Conservation (phyloP, 2,113 vertebrate species). For the Dipodomys spectabilis region DNA sequence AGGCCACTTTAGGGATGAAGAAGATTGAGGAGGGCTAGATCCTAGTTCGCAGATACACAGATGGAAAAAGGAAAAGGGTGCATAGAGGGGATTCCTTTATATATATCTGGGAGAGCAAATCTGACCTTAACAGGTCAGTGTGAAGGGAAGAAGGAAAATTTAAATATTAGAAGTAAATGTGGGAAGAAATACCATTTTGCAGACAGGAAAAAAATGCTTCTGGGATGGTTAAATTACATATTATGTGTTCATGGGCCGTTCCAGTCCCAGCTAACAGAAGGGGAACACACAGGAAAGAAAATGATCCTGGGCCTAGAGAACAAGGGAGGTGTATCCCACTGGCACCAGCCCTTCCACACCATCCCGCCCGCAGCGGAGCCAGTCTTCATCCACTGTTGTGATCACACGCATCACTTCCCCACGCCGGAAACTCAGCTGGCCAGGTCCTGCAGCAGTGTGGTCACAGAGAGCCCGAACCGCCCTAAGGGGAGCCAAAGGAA, state of each 20-base stretch:
- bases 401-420: slow-evolving; percentile 93
- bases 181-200: slow-evolving; percentile 4
- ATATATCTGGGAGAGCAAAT: slow-evolving; percentile 47
- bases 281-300: background rate
- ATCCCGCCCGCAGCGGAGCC: slow-evolving; percentile 94
- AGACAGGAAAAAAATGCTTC: slow-evolving; percentile 26
- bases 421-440: slow-evolving; percentile 92
- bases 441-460: slow-evolving; percentile 85
- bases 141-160: slow-evolving; percentile 21
- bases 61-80: background rate
- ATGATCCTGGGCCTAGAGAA: slow-evolving; percentile 87
- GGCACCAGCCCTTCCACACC: slow-evolving; percentile 92
- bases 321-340: slow-evolving; percentile 95
- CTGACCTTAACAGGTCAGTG: slow-evolving; percentile 39
- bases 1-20: background rate
- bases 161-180: slow-evolving; percentile 26
- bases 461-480: slow-evolving; percentile 93
- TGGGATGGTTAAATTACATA: background rate
- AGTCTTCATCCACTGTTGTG: slow-evolving; percentile 93
- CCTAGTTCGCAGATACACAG: background rate
- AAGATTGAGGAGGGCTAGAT: background rate
- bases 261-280: slow-evolving; percentile 18
- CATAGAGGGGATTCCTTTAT: slow-evolving; percentile 18
- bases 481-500: slow-evolving; percentile 83
- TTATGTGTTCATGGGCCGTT: background rate